These are phyloP conservation scores for Paralinhomoeus sp. DNA, from an alignment of 2,888 invertebrate genomes.

Conservation along the genomic window DNA sequence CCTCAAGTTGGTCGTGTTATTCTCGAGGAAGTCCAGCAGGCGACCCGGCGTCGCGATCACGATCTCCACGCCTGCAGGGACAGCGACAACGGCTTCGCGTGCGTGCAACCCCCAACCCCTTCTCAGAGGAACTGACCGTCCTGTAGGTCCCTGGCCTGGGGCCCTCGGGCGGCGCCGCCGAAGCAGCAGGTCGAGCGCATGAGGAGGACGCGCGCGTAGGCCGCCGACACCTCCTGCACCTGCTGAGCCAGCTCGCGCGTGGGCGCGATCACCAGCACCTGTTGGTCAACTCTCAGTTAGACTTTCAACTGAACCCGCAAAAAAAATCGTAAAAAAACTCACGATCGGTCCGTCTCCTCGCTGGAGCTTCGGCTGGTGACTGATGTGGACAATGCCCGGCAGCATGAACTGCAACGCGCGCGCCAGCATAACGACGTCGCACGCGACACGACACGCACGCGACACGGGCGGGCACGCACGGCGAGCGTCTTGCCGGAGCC, in stretches of 20 bases:
- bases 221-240: constrained; percentile 68
- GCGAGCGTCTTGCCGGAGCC: constrained; percentile 69
- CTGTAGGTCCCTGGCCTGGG: constrained; percentile 39
- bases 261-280: constrained; percentile 12
- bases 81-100: no score
- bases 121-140: constrained; percentile 16
- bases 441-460: no score
- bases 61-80: constrained; percentile 30
- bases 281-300: neutral
- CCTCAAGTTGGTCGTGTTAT: constrained; percentile 36
- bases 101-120: no score
- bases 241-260: constrained; percentile 30
- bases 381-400: constrained; percentile 82
- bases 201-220: constrained; percentile 58
- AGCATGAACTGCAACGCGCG: constrained; percentile 31
- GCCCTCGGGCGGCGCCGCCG: constrained; percentile 85
- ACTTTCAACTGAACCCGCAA: no score
- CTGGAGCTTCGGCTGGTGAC: constrained; percentile 56
- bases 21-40: constrained; percentile 29
- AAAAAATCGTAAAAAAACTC: constrained; percentile 11
- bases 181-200: constrained; percentile 84
- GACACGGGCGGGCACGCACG: neutral
- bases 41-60: constrained; percentile 33
- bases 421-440: neutral
- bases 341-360: constrained; percentile 73